phyloP scores from a whole-genome alignment of 2,797 vertebrate genomes.

The Trematomus bernacchii region DNA sequence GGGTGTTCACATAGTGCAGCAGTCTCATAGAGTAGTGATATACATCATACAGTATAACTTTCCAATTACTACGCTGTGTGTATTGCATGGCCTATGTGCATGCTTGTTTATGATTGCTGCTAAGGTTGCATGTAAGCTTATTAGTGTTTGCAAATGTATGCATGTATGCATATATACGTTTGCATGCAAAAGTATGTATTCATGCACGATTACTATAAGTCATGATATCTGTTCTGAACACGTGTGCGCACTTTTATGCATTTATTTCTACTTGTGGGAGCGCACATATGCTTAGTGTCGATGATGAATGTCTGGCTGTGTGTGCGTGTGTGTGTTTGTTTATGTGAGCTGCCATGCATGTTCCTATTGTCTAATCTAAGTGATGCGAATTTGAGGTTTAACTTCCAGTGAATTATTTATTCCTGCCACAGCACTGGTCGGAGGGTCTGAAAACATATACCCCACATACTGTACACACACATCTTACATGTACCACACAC shows the following conservation, averaged over 20 bases:
- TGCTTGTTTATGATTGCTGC: background rate
- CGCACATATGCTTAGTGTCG: slow-evolving; percentile 27
- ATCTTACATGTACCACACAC: slow-evolving; percentile 23
- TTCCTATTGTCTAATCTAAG: slow-evolving; percentile 69
- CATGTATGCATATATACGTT: slow-evolving; percentile 36
- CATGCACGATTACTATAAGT: slow-evolving; percentile 35
- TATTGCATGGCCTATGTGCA: background rate
- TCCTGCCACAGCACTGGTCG: slow-evolving; percentile 49
- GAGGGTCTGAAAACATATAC: slow-evolving; percentile 58
- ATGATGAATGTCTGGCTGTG: slow-evolving; percentile 19
- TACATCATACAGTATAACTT: background rate
- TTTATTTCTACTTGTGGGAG: slow-evolving; percentile 32
- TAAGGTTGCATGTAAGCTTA: slow-evolving; percentile 9
- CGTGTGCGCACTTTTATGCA: slow-evolving; percentile 17
- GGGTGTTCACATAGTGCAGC: background rate
- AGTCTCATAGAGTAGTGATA: background rate
- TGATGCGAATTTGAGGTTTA: slow-evolving; percentile 73
- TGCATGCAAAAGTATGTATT: slow-evolving; percentile 18
- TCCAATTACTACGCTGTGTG: background rate
- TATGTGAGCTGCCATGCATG: slow-evolving; percentile 21
- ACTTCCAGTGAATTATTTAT: slow-evolving; percentile 80
- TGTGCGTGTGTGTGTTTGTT: slow-evolving; percentile 5
- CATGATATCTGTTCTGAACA: slow-evolving; percentile 29
- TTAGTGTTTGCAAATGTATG: slow-evolving; percentile 15
- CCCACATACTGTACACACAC: slow-evolving; percentile 8